phyloP scores from a whole-genome alignment of 2,113 vertebrate species.

The Argyrosomus japonicus region DNA sequence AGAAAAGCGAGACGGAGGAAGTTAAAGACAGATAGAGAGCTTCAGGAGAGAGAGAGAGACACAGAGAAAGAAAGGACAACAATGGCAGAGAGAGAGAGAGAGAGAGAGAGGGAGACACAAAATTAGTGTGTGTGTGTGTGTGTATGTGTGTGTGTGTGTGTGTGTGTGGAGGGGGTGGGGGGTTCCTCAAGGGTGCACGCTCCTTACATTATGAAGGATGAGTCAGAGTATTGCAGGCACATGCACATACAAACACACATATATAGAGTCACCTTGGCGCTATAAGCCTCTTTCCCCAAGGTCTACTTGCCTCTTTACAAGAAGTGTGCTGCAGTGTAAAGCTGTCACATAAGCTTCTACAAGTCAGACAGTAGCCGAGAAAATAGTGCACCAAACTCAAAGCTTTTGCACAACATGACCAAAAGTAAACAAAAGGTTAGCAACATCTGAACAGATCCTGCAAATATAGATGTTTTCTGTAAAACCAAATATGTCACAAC shows the following conservation, averaged over 20 bases:
- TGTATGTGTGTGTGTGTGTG: background rate
- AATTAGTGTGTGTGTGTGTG: background rate
- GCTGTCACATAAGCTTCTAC: slow-evolving; percentile 25
- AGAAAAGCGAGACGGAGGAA: slow-evolving; percentile 32
- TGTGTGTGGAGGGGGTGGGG: background rate
- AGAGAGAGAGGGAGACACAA: background rate
- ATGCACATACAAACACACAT: slow-evolving; percentile 21
- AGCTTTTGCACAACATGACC: background rate
- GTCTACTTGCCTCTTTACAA: slow-evolving; percentile 45
- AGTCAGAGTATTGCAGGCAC: slow-evolving; percentile 38
- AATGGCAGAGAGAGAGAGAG: slow-evolving; percentile 16
- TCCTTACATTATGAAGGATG: slow-evolving; percentile 53
- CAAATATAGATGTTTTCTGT: background rate
- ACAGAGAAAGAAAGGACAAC: slow-evolving; percentile 1
- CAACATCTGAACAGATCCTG: background rate
- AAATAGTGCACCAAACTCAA: slow-evolving; percentile 5
- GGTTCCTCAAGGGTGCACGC: slow-evolving; percentile 42
- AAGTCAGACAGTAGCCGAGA: slow-evolving; percentile 13
- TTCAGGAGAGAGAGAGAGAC: too few relatives aligned
- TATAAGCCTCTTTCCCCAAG: slow-evolving; percentile 46
- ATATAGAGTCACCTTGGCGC: slow-evolving; percentile 41
- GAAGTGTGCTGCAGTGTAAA: slow-evolving; percentile 25
- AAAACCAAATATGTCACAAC: background rate
- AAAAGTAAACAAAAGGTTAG: background rate
- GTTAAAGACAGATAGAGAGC: slow-evolving; percentile 36